Evolutionary conservation across 2,888 invertebrate genomes (phyloP).

Genomic region (Seira ritae): DNA sequence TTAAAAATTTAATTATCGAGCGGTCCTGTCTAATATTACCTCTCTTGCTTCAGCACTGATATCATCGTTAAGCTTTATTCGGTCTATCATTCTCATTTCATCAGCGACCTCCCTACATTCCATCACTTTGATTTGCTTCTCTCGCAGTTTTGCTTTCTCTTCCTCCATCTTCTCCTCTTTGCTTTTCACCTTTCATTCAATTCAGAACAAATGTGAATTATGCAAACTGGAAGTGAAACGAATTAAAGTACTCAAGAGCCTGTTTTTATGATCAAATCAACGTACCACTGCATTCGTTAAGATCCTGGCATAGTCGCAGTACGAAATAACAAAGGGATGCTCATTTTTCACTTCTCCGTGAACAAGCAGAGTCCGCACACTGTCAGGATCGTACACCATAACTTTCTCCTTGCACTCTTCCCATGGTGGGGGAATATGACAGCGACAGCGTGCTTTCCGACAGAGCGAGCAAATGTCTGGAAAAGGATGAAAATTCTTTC

Average conservation of each 20-base stretch:
- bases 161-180: conserved; percentile 69
- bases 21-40: conserved; percentile 37
- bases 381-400: conserved; percentile 71
- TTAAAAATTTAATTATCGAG: background rate
- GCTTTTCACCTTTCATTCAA: conserved; percentile 35
- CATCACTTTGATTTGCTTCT: conserved; percentile 54
- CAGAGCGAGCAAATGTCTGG: conserved; percentile 68
- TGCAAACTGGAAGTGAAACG: background rate
- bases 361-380: conserved; percentile 67
- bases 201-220: background rate
- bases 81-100: conserved; percentile 69
- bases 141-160: conserved; percentile 24
- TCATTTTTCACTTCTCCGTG: conserved; percentile 72
- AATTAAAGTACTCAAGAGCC: conserved; percentile 6
- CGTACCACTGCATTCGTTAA: conserved; percentile 62
- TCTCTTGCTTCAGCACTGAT: conserved; percentile 70
- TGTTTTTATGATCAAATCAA: background rate
- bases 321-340: conserved; percentile 69
- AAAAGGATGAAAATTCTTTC: background rate
- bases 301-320: conserved; percentile 62
- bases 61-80: conserved; percentile 60
- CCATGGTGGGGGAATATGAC: conserved; percentile 71
- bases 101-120: conserved; percentile 66
- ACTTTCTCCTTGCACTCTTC: conserved; percentile 70
- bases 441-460: conserved; percentile 64